Evolutionary conservation across 2,888 invertebrate genomes (phyloP).

Genomic region (Cantharis flavilabris): DNA sequence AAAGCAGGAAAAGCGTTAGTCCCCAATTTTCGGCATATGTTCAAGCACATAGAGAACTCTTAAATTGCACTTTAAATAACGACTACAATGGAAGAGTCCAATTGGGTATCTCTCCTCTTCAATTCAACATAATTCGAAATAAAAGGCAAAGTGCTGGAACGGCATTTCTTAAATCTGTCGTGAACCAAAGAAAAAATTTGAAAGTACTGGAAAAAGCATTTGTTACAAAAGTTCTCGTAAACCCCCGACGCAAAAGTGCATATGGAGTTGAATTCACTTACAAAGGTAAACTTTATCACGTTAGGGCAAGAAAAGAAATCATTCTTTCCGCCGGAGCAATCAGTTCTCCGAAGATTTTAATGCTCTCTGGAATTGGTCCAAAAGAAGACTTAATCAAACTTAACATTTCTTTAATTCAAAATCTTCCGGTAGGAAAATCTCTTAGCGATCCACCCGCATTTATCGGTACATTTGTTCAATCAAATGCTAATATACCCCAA

Average conservation of each 20-base stretch:
- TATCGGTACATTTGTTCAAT: neutral
- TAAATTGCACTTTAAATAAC: conserved; percentile 41
- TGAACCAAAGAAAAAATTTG: conserved; percentile 60
- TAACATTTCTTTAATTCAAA: neutral
- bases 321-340: neutral
- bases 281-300: conserved; percentile 12
- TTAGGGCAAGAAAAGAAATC: neutral
- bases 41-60: conserved; percentile 52
- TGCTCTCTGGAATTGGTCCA: neutral
- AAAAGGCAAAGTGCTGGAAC: neutral
- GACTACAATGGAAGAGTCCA: neutral
- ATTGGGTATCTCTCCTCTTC: neutral
- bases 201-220: conserved; percentile 61
- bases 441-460: neutral
- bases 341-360: neutral
- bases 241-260: conserved; percentile 56
- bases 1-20: conserved; percentile 63
- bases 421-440: neutral
- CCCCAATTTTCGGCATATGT: conserved; percentile 52
- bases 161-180: conserved; percentile 62
- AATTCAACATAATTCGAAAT: neutral
- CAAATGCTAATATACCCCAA: neutral
- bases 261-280: conserved; percentile 55
- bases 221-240: conserved; percentile 60
- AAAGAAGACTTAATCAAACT: neutral